phyloP scores from a whole-genome alignment of 2,113 vertebrate genomes.

The Murina feae region DNA sequence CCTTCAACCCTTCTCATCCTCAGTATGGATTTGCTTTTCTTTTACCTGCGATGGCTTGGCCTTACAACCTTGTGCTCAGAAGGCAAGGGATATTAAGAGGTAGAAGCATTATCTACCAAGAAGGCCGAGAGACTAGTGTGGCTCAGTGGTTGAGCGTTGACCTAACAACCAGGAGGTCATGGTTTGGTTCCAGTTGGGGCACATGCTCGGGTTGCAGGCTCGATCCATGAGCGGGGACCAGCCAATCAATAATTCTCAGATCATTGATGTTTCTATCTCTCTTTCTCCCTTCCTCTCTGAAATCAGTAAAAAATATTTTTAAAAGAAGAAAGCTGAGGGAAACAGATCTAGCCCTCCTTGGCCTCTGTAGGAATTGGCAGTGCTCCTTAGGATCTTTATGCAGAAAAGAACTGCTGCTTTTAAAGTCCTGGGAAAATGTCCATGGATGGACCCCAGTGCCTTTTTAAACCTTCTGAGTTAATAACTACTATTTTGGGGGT shows the following conservation, averaged over 20 bases:
- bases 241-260: too few species aligned
- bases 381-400: not conserved
- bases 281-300: too few species aligned
- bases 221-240: too few species aligned
- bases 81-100: conserved; percentile 53
- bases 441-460: not conserved
- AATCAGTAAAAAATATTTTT: too few species aligned
- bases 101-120: conserved; percentile 29
- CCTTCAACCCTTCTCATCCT: not conserved
- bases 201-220: too few species aligned
- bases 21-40: not conserved
- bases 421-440: not conserved
- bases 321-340: not conserved
- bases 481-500: not conserved
- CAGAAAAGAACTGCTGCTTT: not conserved
- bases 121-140: not conserved
- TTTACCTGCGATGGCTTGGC: not conserved
- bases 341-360: conserved; percentile 32
- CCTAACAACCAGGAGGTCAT: too few species aligned
- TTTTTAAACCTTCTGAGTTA: not conserved
- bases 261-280: too few species aligned
- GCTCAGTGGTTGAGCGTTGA: too few species aligned
- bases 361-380: not conserved
- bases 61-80: conserved; percentile 46
- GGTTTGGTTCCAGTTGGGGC: too few species aligned